Evolutionary conservation across 2,113 vertebrate species (phyloP).

Genomic region (Picathartes gymnocephalus): DNA sequence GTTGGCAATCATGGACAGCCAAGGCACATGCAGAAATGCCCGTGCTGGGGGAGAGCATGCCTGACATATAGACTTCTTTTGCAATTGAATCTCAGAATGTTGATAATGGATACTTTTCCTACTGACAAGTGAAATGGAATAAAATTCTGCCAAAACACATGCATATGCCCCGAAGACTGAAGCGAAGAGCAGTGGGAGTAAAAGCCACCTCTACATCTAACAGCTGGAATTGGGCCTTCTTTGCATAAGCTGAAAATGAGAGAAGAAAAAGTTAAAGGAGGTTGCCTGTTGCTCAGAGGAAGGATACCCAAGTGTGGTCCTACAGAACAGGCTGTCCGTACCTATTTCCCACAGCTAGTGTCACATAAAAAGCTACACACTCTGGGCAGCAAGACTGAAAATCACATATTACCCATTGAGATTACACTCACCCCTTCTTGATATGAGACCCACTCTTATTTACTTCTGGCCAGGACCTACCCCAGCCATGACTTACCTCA

Average conservation of each 20-base stretch:
- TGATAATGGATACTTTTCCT: not conserved
- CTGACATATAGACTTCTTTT: not conserved
- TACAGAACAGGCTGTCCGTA: not conserved
- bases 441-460: not conserved
- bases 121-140: not conserved
- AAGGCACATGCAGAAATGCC: not conserved
- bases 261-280: not conserved
- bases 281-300: not conserved
- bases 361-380: not conserved
- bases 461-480: not conserved
- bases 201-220: not conserved
- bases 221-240: not conserved
- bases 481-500: not conserved
- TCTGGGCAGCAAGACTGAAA: not conserved
- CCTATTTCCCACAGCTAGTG: not conserved
- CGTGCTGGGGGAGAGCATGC: accelerated
- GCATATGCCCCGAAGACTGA: not conserved
- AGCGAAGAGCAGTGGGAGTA: not conserved
- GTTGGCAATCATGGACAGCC: accelerated
- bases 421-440: not conserved
- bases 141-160: not conserved
- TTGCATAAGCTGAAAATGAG: not conserved
- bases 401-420: not conserved
- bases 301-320: not conserved
- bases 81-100: not conserved